Conservation (phyloP, 2,797 vertebrate genomes). For the Sebastes reedi region DNA sequence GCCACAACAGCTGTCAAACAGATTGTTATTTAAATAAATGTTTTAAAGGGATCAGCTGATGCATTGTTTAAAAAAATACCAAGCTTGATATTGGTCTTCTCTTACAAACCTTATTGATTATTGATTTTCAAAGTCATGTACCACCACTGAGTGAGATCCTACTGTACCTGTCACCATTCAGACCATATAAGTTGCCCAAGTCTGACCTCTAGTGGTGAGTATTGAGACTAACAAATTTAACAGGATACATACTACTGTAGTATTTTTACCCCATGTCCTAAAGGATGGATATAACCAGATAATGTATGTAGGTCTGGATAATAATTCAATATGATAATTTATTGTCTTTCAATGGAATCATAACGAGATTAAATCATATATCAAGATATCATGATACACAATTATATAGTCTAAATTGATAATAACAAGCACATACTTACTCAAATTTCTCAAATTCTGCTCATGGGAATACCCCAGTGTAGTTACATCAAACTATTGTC, state of each 20-base stretch:
- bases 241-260: background rate
- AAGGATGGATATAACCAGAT: background rate
- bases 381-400: too few species aligned
- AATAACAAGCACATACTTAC: too few species aligned
- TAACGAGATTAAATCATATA: too few species aligned
- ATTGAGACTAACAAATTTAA: background rate
- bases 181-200: background rate
- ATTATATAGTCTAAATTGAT: too few species aligned
- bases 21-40: too few species aligned
- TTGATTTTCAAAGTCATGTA: background rate
- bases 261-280: background rate
- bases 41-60: background rate
- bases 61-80: background rate
- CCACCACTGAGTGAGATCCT: background rate
- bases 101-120: background rate
- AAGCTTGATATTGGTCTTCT: background rate
- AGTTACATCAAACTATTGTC: too few species aligned
- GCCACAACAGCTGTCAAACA: background rate
- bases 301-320: rapidly evolving
- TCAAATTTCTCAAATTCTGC: too few species aligned
- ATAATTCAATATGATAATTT: too few species aligned
- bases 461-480: too few species aligned
- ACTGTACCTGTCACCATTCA: background rate
- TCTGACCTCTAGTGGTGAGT: conserved; percentile 25
- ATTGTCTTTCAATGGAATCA: too few species aligned